phyloP scores from a whole-genome alignment of 2,113 vertebrate species.

The Alethe castanea region DNA sequence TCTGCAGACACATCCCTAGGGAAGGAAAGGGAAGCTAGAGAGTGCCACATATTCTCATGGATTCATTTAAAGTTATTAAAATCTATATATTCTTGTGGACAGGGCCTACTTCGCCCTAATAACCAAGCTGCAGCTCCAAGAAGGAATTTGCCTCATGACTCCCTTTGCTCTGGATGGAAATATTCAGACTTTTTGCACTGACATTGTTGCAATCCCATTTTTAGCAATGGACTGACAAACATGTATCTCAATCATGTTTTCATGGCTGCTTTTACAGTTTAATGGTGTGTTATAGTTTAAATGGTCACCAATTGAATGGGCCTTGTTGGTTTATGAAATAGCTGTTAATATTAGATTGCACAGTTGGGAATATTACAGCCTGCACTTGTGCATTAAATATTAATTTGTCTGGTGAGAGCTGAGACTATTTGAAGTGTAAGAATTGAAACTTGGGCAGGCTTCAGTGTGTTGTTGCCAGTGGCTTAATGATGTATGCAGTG shows the following conservation, averaged over 20 bases:
- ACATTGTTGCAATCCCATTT: neutral
- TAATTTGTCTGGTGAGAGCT: slow-evolving; percentile 63
- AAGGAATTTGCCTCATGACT: neutral
- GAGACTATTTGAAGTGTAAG: slow-evolving; percentile 60
- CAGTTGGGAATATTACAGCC: slow-evolving; percentile 48
- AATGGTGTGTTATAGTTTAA: slow-evolving; percentile 48
- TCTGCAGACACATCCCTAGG: neutral
- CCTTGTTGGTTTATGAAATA: slow-evolving; percentile 71
- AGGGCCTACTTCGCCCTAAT: neutral
- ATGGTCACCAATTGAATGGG: slow-evolving; percentile 59
- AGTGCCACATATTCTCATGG: too few relatives aligned
- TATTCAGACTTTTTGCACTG: neutral
- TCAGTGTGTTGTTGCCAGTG: neutral
- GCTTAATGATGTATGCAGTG: neutral
- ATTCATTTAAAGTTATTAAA: neutral
- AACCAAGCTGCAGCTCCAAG: neutral
- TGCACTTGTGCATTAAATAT: slow-evolving; percentile 64
- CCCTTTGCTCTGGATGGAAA: neutral
- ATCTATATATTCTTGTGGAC: neutral
- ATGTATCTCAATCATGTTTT: slow-evolving; percentile 26
- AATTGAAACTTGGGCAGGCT: slow-evolving; percentile 59
- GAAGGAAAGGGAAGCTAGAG: neutral
- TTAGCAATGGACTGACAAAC: neutral
- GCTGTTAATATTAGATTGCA: slow-evolving; percentile 58
- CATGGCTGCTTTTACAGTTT: slow-evolving; percentile 39